Evolutionary conservation across 2,888 invertebrate species (phyloP).

Genomic region (Drosophila kuntzei): DNA sequence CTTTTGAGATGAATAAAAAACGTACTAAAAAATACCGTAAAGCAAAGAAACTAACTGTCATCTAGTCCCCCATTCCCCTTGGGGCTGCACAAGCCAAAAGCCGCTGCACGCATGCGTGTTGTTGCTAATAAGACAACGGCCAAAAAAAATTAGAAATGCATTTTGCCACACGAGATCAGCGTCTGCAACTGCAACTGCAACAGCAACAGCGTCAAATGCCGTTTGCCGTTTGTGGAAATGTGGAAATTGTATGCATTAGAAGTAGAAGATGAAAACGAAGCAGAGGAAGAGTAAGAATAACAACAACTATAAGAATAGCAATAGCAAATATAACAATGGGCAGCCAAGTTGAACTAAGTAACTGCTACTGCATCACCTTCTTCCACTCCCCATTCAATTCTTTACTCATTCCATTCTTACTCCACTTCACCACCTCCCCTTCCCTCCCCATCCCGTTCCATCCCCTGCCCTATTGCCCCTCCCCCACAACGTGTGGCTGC

Average conservation of each 20-base stretch:
- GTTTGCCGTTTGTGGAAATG: conserved; percentile 35
- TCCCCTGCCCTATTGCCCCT: background rate
- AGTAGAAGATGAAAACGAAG: conserved; percentile 17
- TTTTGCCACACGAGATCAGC: conserved; percentile 29
- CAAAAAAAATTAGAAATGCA: conserved; percentile 57
- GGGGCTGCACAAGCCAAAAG: background rate
- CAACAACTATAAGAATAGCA: conserved; percentile 14
- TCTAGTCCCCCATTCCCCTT: background rate
- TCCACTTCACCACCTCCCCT: background rate
- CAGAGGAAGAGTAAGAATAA: conserved; percentile 21
- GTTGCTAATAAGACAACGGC: conserved; percentile 55
- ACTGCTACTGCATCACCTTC: conserved; percentile 32
- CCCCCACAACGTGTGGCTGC: conserved; percentile 18
- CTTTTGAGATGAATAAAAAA: background rate
- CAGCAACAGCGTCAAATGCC: conserved; percentile 53
- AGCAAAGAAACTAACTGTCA: background rate
- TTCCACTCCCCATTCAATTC: background rate
- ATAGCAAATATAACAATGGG: conserved; percentile 53
- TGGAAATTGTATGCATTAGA: conserved; percentile 55
- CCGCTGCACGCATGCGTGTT: conserved; percentile 73
- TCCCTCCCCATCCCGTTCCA: background rate
- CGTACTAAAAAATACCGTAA: conserved; percentile 39
- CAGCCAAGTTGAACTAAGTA: conserved; percentile 71
- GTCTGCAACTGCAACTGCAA: conserved; percentile 37
- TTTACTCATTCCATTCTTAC: background rate